Evolutionary conservation across 1,140 invertebrate species (phyloP).

Genomic region (Hypsibius dujardini): DNA sequence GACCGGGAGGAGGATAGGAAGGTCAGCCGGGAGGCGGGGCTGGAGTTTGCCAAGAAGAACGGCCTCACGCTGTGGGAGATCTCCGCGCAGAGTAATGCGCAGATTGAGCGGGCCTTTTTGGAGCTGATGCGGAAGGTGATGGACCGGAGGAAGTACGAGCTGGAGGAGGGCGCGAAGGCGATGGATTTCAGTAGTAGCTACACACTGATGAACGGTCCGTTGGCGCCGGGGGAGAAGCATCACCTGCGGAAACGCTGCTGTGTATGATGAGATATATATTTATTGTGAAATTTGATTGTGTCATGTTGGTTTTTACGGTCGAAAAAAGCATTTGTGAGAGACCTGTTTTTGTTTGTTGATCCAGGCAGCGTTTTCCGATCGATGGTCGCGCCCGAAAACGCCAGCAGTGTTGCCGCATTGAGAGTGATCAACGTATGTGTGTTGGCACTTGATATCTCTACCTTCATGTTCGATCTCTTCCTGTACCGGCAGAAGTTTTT

Average conservation of each 20-base stretch:
- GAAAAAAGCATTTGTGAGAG: no score
- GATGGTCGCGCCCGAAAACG: no score
- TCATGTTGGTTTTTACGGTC: no score
- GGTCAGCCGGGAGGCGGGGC: not conserved
- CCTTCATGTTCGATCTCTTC: no score
- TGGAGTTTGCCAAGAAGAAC: conserved; percentile 3
- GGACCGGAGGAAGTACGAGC: conserved; percentile 9
- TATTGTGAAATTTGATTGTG: no score
- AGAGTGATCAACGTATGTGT: no score
- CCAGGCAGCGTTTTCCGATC: no score
- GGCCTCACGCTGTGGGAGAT: conserved; percentile 4
- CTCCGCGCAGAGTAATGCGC: conserved; percentile 15
- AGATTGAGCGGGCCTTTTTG: conserved; percentile 7
- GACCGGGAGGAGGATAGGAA: conserved; percentile 9
- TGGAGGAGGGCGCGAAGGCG: not conserved
- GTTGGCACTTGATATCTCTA: no score
- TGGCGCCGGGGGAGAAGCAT: not conserved
- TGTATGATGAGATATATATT: no score
- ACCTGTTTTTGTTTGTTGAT: no score
- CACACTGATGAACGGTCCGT: not conserved
- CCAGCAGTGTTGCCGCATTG: no score
- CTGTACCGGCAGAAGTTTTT: no score
- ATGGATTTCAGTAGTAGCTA: not conserved
- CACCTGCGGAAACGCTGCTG: not conserved
- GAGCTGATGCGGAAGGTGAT: conserved; percentile 8